Base-by-base conservation (phyloP, 2,888 invertebrate genomes). In the Bruchidius siliquastri region DNA sequence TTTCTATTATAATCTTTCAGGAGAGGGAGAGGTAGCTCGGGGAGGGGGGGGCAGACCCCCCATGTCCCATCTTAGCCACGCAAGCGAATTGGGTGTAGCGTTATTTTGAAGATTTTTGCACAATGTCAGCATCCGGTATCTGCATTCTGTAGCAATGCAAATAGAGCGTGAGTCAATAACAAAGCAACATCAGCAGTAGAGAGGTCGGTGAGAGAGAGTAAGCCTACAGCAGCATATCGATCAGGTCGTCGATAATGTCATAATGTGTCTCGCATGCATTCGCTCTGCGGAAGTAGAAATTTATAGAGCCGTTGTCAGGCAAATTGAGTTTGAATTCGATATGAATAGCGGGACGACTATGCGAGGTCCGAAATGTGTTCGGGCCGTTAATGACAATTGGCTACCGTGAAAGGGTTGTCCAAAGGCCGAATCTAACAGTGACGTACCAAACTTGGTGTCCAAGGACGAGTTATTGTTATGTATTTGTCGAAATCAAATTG, bases 251-350 rank as follows among this genome's bases (percentile, higher is more conserved):
- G 77, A 76, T 79, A 78, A 80, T 80, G 77, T 79, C 78, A 71
- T 77, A 75, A 76, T 76, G 76, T 49, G 49, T 49, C 49, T 49
- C 49, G 75, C 80, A 76, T 77, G 80, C 77, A 81, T 81, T 81
- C 78, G 79, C 81, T 80, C 80, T 82, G 80, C 80, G 80, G 81
- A 81, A 81, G 82, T 80, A 79, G 81, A 79, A 83, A 83, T 83
- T 83, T 83, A 83, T 82, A 80, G 82, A 81, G 79, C 80, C 82
- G 81, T 81, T 82, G 81, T 80, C 79, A 79, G 79, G 80, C 81
- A 84, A 84, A 84, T 84, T 82, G 83, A 83, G 80, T 81, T 84
- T 82, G 84, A 84, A 83, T 84, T 83, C 80, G 82, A 84, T 84
- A 83, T 83, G 83, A 84, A 84, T 83, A 80, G 83, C 79, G 79